These are phyloP conservation scores for Parnassius apollo DNA, from an alignment of 2,888 invertebrate genomes.

Conservation along the genomic window DNA sequence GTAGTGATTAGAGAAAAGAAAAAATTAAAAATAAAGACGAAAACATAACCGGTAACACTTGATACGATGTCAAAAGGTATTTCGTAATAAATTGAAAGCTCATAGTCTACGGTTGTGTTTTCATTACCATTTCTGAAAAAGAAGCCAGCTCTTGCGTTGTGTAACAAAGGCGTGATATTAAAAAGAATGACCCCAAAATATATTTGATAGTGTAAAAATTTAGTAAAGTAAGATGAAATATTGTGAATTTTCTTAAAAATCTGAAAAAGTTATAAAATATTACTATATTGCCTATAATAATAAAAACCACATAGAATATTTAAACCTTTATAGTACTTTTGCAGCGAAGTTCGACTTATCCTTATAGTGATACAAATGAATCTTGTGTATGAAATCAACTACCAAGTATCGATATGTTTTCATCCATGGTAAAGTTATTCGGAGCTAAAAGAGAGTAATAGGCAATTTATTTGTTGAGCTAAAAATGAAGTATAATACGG, in stretches of 20 bases:
- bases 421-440: conserved; percentile 22
- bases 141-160: conserved; percentile 20
- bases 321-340: conserved; percentile 11
- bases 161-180: conserved; percentile 16
- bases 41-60: conserved; percentile 16
- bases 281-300: background rate
- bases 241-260: conserved; percentile 8
- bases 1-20: conserved; percentile 2
- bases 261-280: background rate
- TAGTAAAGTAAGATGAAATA: background rate
- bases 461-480: too few species aligned
- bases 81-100: conserved; percentile 23
- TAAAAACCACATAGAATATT: too few species aligned
- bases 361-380: conserved; percentile 22
- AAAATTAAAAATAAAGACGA: conserved; percentile 14
- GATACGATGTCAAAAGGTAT: conserved; percentile 19
- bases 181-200: conserved; percentile 17
- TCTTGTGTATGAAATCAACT: conserved; percentile 14
- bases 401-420: conserved; percentile 19
- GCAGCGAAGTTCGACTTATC: conserved; percentile 19
- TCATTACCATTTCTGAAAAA: background rate
- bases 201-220: conserved; percentile 13
- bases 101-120: conserved; percentile 14
- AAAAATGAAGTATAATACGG: too few species aligned
- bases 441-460: conserved; percentile 4